Base-by-base conservation (phyloP, 2,888 invertebrate genomes). In the Campoplex nolae region DNA sequence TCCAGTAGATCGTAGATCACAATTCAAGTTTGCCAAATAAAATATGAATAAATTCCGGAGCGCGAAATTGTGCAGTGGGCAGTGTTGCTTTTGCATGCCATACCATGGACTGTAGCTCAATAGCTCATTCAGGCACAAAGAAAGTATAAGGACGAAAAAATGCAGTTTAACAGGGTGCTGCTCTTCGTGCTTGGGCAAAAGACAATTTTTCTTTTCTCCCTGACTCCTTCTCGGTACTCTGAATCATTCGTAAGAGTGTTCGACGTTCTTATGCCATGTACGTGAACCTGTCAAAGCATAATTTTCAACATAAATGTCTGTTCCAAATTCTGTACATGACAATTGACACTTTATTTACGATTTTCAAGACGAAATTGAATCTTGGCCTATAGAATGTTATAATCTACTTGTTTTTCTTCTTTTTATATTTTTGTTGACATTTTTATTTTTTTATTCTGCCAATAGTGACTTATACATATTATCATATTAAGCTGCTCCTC, bases 111-210 rank as follows among this genome's bases (percentile, higher is more conserved):
- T 35, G 67, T 42, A 35, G 35, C 77, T 48, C 62, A 32, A 67
- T 51, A 77, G 65, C 67, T 77, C 77, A 67, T 71, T 48, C 76
- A 62, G 56, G 70, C 83, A 77, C 70, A 83, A 83, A 83, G 76
- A 83, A 76, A 83, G 77, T 77, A 77, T 77, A 83, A 71, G 70
- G 62, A 83, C 83, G 83, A 83, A 83, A 83, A 83, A 83, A 83
- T 83, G 83, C 83, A 83, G 83, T 83, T 77, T 83, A 83, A 83
- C 83, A 77, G 83, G 83, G 77, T 77, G 76, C 71, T 83, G 67
- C 77, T 67, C 70, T 71, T 70, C 70, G 83, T 58, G 70, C 58
- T 83, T 28, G 70, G 77, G 77, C 65, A 51, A 68, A 62, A 83
- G 58, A 70, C 77, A 62, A 83, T 77, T 71, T 70, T 83, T 83